Evolutionary conservation across 1,140 invertebrate species (phyloP), one percentile per base, ranked within the genome.

Genomic region (Drosophila micromelanica): DNA sequence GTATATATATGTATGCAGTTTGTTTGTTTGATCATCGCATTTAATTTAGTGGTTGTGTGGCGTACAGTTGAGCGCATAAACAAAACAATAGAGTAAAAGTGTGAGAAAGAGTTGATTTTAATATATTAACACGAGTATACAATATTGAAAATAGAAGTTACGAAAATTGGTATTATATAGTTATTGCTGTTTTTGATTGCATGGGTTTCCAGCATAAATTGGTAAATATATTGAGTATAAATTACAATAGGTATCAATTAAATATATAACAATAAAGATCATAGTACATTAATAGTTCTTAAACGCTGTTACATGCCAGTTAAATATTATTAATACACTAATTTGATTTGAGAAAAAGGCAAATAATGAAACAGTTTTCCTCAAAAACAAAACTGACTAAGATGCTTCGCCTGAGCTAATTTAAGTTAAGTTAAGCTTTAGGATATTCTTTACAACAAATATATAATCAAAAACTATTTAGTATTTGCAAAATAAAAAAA

Each of bases 21-120:
- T 76, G 67, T 81, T 74, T 81, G 64, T 81, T 76, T 76, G 45
- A 73, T 71, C 70, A 80, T 62, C 60, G 52, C 23, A 56, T 62
- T 75, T 81, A 70, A 65, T 76, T 48, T 40, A 57, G 45, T 73
- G 51, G 23, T 59, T 48, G 54, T 59, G 40, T 68, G 64, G 51
- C 68, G 76, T 73, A 72, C 63, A 67, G 79, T 80, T 68, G 49
- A 68, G 40, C 56, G 56, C 38, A 73, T 73, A 61, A 67, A 56
- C 61, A 73, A 61, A 73, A 73, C 57, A 73, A 62, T 68, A 45
- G 35, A 76, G 35, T 51, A 52, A 43, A 59, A 62, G 35, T 67
- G 27, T 57, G 69, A 46, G 56, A 27, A 60, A 59, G 43, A 68
- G 70, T 72, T 67, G 49, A 45, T 65, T 67, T 42, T 57, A 67